Conservation (phyloP, 1,140 invertebrate genomes). For the Lepidurus arcticus region DNA sequence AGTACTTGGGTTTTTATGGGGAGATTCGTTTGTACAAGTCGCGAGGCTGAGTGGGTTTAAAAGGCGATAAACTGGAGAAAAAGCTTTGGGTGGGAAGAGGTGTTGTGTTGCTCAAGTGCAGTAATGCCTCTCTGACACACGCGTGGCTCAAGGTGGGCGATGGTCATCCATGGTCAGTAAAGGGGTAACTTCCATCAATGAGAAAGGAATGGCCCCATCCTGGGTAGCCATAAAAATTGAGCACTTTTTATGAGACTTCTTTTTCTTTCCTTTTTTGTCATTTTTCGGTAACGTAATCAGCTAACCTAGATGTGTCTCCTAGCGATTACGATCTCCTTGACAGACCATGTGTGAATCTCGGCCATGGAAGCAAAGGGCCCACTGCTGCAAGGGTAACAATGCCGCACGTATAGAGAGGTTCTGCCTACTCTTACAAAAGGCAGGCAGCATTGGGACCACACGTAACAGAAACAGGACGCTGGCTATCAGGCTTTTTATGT, state of each 20-base stretch:
- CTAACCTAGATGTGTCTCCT: not conserved
- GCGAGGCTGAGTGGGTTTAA: not conserved
- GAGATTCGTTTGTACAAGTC: not conserved
- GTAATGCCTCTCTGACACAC: not conserved
- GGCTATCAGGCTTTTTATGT: not conserved
- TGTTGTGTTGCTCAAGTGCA: not conserved
- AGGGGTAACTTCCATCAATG: constrained; percentile 10
- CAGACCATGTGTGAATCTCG: not conserved
- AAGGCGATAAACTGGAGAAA: not conserved
- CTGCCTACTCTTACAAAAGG: not conserved
- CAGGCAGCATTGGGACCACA: not conserved
- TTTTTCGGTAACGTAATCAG: not conserved
- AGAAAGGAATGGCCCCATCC: not conserved
- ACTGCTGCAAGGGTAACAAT: not conserved
- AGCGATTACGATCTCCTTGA: constrained; percentile 9
- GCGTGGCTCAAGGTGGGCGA: constrained; percentile 8
- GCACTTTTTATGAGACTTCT: not conserved
- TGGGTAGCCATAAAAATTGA: not conserved
- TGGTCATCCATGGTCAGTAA: constrained; percentile 10
- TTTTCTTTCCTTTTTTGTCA: not conserved
- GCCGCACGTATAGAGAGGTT: not conserved
- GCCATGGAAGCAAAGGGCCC: not conserved
- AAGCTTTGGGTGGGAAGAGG: not conserved
- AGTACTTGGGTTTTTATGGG: not conserved
- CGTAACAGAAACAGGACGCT: not conserved